These are phyloP conservation scores for Characodon lateralis DNA, from an alignment of 2,797 vertebrate genomes.

Conservation along the genomic window DNA sequence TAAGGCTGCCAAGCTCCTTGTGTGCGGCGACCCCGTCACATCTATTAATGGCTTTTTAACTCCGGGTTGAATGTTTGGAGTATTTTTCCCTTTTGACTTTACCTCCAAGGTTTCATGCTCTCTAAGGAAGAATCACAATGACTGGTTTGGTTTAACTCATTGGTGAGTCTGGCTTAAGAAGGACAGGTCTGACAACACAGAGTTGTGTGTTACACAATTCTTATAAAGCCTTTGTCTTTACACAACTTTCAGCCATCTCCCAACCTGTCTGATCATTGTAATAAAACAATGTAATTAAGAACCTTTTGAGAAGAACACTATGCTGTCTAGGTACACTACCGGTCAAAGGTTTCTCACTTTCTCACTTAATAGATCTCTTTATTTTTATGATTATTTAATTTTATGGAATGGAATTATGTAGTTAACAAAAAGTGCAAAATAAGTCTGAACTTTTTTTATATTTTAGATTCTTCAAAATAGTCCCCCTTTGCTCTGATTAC, in stretches of 20 bases:
- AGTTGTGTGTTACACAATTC: slow-evolving; percentile 19
- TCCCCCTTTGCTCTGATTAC: too few species aligned
- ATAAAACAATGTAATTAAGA: background rate
- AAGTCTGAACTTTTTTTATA: too few species aligned
- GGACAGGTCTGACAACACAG: slow-evolving; percentile 37
- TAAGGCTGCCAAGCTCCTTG: slow-evolving; percentile 40
- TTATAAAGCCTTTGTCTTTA: slow-evolving; percentile 8
- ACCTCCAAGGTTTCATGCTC: slow-evolving; percentile 33
- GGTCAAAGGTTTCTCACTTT: too few species aligned
- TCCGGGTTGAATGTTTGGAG: slow-evolving; percentile 55
- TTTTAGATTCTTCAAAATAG: too few species aligned
- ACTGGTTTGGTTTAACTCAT: slow-evolving; percentile 37
- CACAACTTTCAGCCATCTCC: background rate
- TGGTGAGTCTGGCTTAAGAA: slow-evolving; percentile 43
- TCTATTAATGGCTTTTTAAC: slow-evolving; percentile 63
- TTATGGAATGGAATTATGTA: too few species aligned
- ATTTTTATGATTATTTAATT: too few species aligned
- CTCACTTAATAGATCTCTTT: too few species aligned
- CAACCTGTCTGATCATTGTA: background rate
- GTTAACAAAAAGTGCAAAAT: too few species aligned
- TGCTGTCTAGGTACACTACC: background rate
- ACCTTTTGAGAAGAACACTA: background rate
- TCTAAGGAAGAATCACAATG: slow-evolving; percentile 25
- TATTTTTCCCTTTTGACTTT: slow-evolving; percentile 13
- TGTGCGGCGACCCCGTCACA: slow-evolving; percentile 33